Evolutionary conservation across 2,113 vertebrate species (phyloP), one percentile per base, ranked within the genome.

Genomic region (Rhinoderma darwinii): DNA sequence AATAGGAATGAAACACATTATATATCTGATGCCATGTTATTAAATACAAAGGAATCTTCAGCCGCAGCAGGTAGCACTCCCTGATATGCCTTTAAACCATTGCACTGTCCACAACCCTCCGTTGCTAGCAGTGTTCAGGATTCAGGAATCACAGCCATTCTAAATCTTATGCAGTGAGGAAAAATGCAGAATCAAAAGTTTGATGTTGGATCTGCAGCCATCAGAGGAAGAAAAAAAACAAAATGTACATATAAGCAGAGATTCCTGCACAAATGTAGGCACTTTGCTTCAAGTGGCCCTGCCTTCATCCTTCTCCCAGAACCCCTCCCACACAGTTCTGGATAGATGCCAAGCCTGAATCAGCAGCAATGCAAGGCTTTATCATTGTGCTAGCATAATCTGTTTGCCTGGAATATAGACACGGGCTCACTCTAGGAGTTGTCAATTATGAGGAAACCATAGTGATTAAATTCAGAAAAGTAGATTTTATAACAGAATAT

Each of bases 341-440:
- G 97, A 96, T 89, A 35, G 89, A 87, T 90, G 96, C 97, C 92
- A 94, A 93, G 91, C 93, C 95, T 95, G 88, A 96, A 95, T 97
- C 96, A 97, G 95, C 95, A 87, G 95, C 94, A 96, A 93, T 91
- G 68, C 91, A 92, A 91, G 93, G 93, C 94, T 91, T 91, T 84
- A 35, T 91, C 91, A 93, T 93, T 92, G 91, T 92, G 93, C 94
- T 93, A 91, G 91, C 93, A 91, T 91, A 91, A 92, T 90, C 92
- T 91, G 74, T 93, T 95, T 88, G 91, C 88, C 92, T 93, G 90
- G 84, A 70, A 87, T 90, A 90, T 88, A 91, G 91, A 92, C 90
- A 89, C 88, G 82, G 39, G 90, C 93, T 91, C 89, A 91, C 90
- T 92, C 93, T 92, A 92, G 89, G 92, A 91, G 88, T 92, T 92